Conservation (phyloP, 1,140 invertebrate species). For the Parapsyche elsis region DNA sequence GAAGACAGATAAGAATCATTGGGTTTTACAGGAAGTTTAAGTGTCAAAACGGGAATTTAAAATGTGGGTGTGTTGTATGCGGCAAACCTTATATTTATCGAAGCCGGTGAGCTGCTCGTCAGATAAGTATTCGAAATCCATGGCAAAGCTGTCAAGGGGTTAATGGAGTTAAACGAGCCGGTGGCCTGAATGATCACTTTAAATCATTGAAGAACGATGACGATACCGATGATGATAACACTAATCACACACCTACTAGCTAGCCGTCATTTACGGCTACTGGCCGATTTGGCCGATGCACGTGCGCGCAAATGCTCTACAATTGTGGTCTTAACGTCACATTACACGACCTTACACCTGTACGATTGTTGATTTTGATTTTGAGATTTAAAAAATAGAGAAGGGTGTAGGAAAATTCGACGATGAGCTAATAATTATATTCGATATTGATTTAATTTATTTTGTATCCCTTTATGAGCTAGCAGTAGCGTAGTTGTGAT, state of each 20-base stretch:
- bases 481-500: no score
- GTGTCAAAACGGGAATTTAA: neutral
- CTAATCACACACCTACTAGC: neutral
- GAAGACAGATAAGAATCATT: no score
- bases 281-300: neutral
- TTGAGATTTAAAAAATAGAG: no score
- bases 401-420: no score
- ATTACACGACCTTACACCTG: neutral
- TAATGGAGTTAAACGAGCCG: no score
- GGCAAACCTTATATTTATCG: constrained; percentile 90
- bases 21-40: neutral
- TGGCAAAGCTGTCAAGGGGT: neutral
- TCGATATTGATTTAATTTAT: no score
- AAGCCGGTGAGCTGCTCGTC: constrained; percentile 87
- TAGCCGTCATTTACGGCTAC: neutral
- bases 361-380: no score
- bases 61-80: constrained; percentile 6
- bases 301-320: neutral
- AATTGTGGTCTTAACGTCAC: neutral
- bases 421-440: no score
- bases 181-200: no score
- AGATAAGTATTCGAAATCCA: constrained; percentile 79
- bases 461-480: no score
- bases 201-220: no score
- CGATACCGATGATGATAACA: neutral